These are phyloP conservation scores for Eurois occulta DNA, from an alignment of 2,888 invertebrate genomes.

Conservation along the genomic window DNA sequence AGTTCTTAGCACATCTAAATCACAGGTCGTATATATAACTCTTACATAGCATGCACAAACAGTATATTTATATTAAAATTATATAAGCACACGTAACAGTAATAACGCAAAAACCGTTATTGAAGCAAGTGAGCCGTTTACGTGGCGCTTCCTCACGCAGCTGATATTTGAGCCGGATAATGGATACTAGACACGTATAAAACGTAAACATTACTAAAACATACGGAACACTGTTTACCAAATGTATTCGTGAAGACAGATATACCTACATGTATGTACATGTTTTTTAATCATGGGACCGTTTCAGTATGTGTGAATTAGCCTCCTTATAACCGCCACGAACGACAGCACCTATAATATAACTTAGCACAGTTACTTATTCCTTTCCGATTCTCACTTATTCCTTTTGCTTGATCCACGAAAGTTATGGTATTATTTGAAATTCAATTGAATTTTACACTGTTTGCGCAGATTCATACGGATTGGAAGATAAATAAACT, in stretches of 20 bases:
- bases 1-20: slow-evolving; percentile 33
- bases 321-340: neutral
- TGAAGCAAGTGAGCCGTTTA: slow-evolving; percentile 55
- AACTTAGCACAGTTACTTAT: no score
- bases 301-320: neutral
- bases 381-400: neutral
- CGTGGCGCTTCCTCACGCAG: slow-evolving; percentile 60
- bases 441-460: neutral
- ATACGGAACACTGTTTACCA: slow-evolving; percentile 42
- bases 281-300: neutral
- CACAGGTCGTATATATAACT: slow-evolving; percentile 49
- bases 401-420: neutral
- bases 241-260: slow-evolving; percentile 16
- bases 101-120: slow-evolving; percentile 58
- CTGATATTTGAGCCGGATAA: slow-evolving; percentile 43
- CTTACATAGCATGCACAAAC: slow-evolving; percentile 43
- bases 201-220: slow-evolving; percentile 40
- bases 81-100: slow-evolving; percentile 58
- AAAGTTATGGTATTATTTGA: neutral
- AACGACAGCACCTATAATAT: neutral
- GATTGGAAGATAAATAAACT: no score
- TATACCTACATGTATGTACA: neutral
- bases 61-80: slow-evolving; percentile 61
- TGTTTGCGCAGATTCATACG: no score
- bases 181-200: slow-evolving; percentile 37